phyloP scores from a whole-genome alignment of 2,113 vertebrate species.

The Gobius niger region DNA sequence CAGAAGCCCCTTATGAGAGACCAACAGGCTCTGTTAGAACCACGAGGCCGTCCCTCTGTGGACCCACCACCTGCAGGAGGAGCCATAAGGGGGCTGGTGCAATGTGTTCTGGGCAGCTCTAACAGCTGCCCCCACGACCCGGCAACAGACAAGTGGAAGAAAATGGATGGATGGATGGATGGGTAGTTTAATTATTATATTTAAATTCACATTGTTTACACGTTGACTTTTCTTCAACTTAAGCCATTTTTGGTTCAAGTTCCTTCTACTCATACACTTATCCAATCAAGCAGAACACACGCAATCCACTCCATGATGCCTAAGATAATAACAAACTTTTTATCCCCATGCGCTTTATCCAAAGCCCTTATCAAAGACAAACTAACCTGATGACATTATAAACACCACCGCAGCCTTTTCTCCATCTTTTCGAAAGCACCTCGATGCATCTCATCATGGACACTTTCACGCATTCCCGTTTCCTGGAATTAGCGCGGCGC shows the following conservation, averaged over 20 bases:
- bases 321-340: slow-evolving; percentile 1
- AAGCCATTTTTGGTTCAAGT: neutral
- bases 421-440: slow-evolving; percentile 38
- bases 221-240: too few species aligned
- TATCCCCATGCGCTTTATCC: neutral
- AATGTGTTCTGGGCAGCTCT: too few species aligned
- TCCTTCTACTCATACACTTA: neutral
- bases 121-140: too few species aligned
- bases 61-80: too few species aligned
- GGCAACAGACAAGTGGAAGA: too few species aligned
- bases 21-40: too few species aligned
- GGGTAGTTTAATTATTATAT: too few species aligned
- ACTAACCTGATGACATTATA: slow-evolving; percentile 64
- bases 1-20: too few species aligned
- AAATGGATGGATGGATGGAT: too few species aligned
- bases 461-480: slow-evolving; percentile 42
- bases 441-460: slow-evolving; percentile 25
- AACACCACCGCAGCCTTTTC: slow-evolving; percentile 30
- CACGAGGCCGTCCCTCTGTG: too few species aligned
- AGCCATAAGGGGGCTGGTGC: too few species aligned
- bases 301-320: neutral
- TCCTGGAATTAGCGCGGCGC: slow-evolving; percentile 53
- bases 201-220: too few species aligned
- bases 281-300: neutral
- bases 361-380: slow-evolving; percentile 25